Evolutionary conservation across 1,140 invertebrate species (phyloP), one percentile per base, ranked within the genome.

Genomic region (Hylyphantes graminicola): DNA sequence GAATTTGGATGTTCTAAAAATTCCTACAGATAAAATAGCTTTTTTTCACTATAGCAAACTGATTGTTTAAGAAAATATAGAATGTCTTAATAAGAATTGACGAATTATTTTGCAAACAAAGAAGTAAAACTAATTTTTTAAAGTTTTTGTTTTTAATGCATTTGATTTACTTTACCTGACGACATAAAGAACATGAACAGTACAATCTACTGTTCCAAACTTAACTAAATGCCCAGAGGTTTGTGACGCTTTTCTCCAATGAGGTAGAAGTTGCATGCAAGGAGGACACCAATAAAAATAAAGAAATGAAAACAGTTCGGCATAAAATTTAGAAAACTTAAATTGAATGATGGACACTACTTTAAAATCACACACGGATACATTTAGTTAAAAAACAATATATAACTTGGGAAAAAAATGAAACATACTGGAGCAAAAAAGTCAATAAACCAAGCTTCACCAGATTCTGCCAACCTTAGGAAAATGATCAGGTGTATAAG

Each of bases 271-370:
- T 80, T 91, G 90, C 89, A 94, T 92, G 88, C 95, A 96, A 0
- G 95, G 94, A n/a, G 94, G 94, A 90, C 95, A 96, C 93, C 94
- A 95, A 86, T 91, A 85, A 17, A 77, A 84, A 63, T 11, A 12
- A 51, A 65, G 57, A 65, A 73, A 57, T 73, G 7, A 19, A 57
- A 13, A 21, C 35, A 2, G 35, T 35, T 35, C 1, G 35, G 35
- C 35, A 35, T 35, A 35, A 35, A 35, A 35, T 35, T 35, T 35
- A 35, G 35, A 1, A 35, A 35, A 35, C 35, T 35, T 35, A 35
- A 35, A 35, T 35, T 35, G 5, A 21, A 64, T 64, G 61, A 64
- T 13, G 61, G 21, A 64, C n/a, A 19, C 35, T 48, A 68, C 50
- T 12, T 48, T 48, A 68, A 68, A 21, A 15, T 61, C 17, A 13